Percentiles rank a stretch among this genome's conserved stretches.
Evolutionary conservation across 2,888 invertebrate genomes (phyloP).

Genomic region (Nephrotoma flavescens): DNA sequence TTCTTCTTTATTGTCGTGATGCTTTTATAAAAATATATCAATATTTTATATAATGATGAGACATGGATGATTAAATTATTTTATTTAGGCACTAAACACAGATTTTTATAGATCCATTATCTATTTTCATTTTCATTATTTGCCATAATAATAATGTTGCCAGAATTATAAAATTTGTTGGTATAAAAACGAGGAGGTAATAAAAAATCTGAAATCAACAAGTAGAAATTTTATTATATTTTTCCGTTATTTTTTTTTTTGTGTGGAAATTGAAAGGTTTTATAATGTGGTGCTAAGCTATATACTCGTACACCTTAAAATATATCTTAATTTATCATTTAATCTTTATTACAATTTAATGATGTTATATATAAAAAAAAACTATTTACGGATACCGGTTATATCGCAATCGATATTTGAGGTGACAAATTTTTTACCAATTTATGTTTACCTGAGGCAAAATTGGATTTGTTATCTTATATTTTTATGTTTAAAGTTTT

Average conservation of each 20-base stretch:
- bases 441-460: background rate
- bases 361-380: background rate
- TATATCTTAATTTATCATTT: background rate
- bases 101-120: too few species aligned
- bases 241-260: background rate
- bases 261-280: background rate
- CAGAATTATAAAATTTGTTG: background rate
- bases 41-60: background rate
- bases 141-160: background rate
- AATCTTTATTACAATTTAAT: background rate
- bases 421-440: background rate
- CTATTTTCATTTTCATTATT: background rate
- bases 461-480: background rate
- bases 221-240: background rate
- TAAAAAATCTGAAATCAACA: background rate
- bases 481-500: background rate
- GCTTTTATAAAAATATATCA: background rate
- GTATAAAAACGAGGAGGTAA: background rate
- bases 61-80: background rate
- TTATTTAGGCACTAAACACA: too few species aligned
- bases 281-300: background rate
- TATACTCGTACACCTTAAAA: background rate
- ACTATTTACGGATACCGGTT: background rate
- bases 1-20: background rate
- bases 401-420: background rate